Base-by-base conservation (phyloP, 1,140 invertebrate species). In the Uloborus diversus region DNA sequence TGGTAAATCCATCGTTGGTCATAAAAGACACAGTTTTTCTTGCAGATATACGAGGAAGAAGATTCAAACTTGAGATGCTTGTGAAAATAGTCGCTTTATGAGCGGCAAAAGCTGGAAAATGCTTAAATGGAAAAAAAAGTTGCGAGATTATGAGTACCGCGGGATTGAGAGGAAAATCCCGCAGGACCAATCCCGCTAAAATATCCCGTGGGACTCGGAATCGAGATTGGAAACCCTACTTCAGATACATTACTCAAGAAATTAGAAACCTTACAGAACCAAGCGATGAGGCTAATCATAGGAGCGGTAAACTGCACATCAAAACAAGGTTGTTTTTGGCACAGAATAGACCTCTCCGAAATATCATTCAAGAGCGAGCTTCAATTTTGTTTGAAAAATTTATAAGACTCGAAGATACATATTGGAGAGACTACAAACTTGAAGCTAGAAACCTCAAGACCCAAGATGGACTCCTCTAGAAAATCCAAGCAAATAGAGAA, bases 241-340 rank as follows among this genome's bases (percentile, higher is more conserved):
- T 62, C 30, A 20, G 35, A 62, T 62, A 33, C 59, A 20, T 13
- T 33, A 32, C 32, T 35, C 23, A 62, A 62, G 20, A 62, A 62
- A 62, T n/a, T 62, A 33, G 59, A 33, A 62, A 62, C 13, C 35
- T 20, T 62, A 35, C 59, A 62, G 30, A 32, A 33, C 13, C 59
- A 62, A 62, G 32, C 30, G 1, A 33, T 62, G 20, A 33, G 20
- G 59, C 28, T 62, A 4, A 5, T 35, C 14, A 62, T 20, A 33
- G 30, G 59, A n/a, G 59, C 28, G 35, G 30, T 62, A 33, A 32
- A 53, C 32, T 62, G 14, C 32, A 62, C 30, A 23, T 32, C 9
- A n/a, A n/a, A 2, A 33, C 3, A n/a, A 33, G n/a, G 9, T 0
- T 33, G 32, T 13, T n/a, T 62, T 62, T 32, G 1, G 23, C 4